Evolutionary conservation across 2,113 vertebrate species (phyloP), one percentile per base, ranked within the genome.

Genomic region (Ibidorhyncha struthersii): DNA sequence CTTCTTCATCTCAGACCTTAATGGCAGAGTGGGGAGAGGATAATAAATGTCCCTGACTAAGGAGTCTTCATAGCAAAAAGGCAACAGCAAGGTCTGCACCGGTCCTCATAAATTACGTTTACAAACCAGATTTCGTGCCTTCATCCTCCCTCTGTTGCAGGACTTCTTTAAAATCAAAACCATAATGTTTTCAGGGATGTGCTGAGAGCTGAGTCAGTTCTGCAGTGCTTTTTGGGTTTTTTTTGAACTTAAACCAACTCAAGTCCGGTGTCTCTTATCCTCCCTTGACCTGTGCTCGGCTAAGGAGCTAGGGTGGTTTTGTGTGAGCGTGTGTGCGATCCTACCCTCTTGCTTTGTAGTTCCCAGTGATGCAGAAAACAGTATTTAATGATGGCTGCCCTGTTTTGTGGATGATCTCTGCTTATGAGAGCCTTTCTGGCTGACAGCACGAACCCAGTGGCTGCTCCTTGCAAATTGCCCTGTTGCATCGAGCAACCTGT

Each of bases 41-140:
- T 94, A 86, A 95, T 90, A 93, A 72, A 94, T 45, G 22, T 88
- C 58, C 49, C 53, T n/a, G 65, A 79, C 27, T 93, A 80, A 93
- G 70, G 43, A 6, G 1, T 77, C 43, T 82, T 93, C 5, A 3
- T 21, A 59, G 49, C 62, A 96, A 90, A 91, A 87, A 77, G 58
- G 26, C 67, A n/a, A 45, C 32, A 79, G 56, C 45, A 66, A 47
- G 58, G 38, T 45, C 56, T 91, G 56, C 36, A 45, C 34, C 8
- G 6, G 20, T 67, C 62, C 62, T 91, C 40, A 38, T 89, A 89
- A 93, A 80, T 86, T 82, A 29, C 73, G 30, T 94, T 95, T 94
- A 76, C 66, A 80, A 90, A 87, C 22, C 23, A 49, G 52, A 72
- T 93, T 96, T 87, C 0, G 3, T 69, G 61, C 66, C 53, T 85